phyloP scores from a whole-genome alignment of 1,140 invertebrate genomes.

The Delia radicum region DNA sequence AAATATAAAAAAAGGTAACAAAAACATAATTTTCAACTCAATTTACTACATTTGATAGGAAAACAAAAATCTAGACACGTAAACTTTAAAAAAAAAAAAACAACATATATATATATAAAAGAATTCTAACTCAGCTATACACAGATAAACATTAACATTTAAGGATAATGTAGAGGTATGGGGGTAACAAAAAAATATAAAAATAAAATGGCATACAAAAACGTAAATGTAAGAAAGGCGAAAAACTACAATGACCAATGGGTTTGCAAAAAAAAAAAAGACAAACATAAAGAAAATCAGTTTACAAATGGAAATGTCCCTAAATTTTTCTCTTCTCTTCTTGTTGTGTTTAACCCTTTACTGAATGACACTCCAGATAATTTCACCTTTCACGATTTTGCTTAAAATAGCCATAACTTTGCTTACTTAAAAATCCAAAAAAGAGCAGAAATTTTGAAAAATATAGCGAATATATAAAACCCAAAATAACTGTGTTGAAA shows the following conservation, averaged over 20 bases:
- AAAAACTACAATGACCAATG: not conserved
- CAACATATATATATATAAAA: too few species aligned
- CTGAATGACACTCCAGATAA: too few species aligned
- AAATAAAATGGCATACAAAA: not conserved
- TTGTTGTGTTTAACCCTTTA: too few species aligned
- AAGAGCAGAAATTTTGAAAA: too few species aligned
- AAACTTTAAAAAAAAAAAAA: not conserved
- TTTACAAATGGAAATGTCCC: not conserved
- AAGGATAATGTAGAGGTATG: not conserved
- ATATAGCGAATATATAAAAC: too few species aligned
- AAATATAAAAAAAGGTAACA: not conserved
- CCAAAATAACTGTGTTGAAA: too few species aligned
- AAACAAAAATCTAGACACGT: not conserved
- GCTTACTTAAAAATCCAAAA: too few species aligned
- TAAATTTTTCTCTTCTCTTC: too few species aligned
- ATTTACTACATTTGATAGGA: not conserved
- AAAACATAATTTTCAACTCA: slow-evolving; percentile 11
- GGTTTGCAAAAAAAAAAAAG: not conserved
- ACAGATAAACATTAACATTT: not conserved
- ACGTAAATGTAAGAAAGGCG: not conserved
- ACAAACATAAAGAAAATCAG: not conserved
- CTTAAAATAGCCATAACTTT: too few species aligned
- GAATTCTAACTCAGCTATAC: not conserved
- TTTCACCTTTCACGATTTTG: too few species aligned
- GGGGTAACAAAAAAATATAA: not conserved